These are phyloP conservation scores for Lonchura striata DNA, from an alignment of 2,113 vertebrate species.

Conservation along the genomic window DNA sequence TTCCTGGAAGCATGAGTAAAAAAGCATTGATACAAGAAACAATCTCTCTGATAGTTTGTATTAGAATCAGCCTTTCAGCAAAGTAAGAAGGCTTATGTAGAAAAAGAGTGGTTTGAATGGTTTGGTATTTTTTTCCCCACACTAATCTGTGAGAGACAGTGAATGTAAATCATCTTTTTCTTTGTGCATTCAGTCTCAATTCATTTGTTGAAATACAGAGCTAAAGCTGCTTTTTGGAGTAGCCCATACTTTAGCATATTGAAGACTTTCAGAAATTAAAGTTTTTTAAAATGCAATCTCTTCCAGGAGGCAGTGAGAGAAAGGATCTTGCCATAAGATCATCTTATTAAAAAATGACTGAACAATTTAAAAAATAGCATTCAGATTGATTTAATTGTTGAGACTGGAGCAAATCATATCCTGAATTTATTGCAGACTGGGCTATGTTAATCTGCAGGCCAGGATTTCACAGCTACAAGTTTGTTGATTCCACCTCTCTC, in stretches of 20 bases:
- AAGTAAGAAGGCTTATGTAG: neutral
- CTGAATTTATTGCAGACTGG: slow-evolving; percentile 57
- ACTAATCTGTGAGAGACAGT: neutral
- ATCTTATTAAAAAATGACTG: slow-evolving; percentile 61
- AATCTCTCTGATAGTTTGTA: neutral
- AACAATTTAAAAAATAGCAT: slow-evolving; percentile 67
- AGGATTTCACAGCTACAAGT: slow-evolving; percentile 34
- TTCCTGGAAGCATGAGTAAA: neutral
- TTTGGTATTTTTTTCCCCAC: neutral
- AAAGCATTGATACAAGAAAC: slow-evolving; percentile 12
- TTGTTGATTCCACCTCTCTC: neutral
- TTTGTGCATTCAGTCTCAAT: slow-evolving; percentile 16
- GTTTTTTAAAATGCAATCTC: slow-evolving; percentile 50
- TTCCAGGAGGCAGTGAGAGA: slow-evolving; percentile 22
- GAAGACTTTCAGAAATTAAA: slow-evolving; percentile 62
- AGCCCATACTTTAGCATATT: slow-evolving; percentile 19
- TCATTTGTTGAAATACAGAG: slow-evolving; percentile 22
- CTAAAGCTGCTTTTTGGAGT: slow-evolving; percentile 38
- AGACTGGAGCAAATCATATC: slow-evolving; percentile 57
- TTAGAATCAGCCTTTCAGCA: slow-evolving; percentile 40
- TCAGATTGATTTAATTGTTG: slow-evolving; percentile 55
- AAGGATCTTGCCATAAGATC: slow-evolving; percentile 32
- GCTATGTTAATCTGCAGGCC: slow-evolving; percentile 31
- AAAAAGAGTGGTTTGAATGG: neutral
- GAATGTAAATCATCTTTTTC: slow-evolving; percentile 4